A percentile compares a stretch with the other conserved stretches of the same genome.
These are phyloP conservation scores for Novumbra hubbsi DNA, from an alignment of 2,797 vertebrate species.

Conservation along the genomic window DNA sequence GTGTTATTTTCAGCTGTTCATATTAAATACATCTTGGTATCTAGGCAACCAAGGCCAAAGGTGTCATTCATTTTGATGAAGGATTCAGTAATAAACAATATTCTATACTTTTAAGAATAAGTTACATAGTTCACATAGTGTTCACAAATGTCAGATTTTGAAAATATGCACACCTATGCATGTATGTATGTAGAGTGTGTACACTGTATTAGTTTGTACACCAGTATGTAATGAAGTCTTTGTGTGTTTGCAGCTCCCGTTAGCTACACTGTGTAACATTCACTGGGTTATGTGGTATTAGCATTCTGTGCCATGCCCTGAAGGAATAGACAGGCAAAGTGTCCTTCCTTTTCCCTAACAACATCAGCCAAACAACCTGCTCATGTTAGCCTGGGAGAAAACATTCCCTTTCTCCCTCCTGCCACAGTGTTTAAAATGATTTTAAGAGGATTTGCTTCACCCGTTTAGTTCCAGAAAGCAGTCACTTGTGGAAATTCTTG, in stretches of 20 bases:
- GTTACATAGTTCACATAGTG: not conserved
- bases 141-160: not conserved
- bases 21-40: conserved; percentile 9
- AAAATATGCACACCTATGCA: conserved; percentile 32
- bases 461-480: conserved; percentile 79
- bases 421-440: conserved; percentile 77
- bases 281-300: conserved; percentile 52
- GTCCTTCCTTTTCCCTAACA: conserved; percentile 66
- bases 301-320: conserved; percentile 55
- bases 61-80: not conserved
- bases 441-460: conserved; percentile 80
- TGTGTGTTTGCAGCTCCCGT: not conserved
- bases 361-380: conserved; percentile 74
- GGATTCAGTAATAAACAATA: not conserved
- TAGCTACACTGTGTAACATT: conserved; percentile 19
- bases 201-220: not conserved
- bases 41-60: conserved; percentile 14
- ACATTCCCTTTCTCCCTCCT: conserved; percentile 61
- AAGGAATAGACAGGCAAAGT: conserved; percentile 63
- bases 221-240: not conserved
- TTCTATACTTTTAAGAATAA: not conserved
- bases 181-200: not conserved
- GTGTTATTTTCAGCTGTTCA: conserved; percentile 29
- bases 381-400: conserved; percentile 75
- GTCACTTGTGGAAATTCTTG: conserved; percentile 77